Base-by-base conservation (phyloP, 2,797 vertebrate species). In the Sphaeramia orbicularis region DNA sequence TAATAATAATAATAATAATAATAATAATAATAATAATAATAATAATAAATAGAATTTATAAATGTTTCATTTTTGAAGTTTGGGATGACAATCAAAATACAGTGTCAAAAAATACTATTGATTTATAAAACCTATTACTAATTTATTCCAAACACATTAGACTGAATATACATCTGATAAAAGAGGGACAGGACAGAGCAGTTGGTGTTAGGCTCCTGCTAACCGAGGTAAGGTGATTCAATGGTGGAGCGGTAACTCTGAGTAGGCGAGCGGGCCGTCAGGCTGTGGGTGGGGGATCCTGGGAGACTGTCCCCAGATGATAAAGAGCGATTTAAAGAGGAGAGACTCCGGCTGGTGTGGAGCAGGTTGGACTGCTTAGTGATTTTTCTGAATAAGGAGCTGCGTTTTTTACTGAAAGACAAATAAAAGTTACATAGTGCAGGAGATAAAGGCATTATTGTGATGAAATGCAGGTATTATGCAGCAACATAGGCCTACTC, bases 221-320 rank as follows among this genome's bases (percentile, higher is more conserved):
- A 69, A 97, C 96, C 96, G 75, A 95, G 85, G 83, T 96, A 92
- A 52, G 95, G 81, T 16, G 96, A 95, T 66, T 97, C 96, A 0
- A 96, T 92, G 10, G 93, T 91, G 50, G 95, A 93, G 44, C 96
- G 95, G 85, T 95, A 95, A 51, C 79, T 95, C 90, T 96, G 96
- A 0, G 96, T 96, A 51, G 96, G 97, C 0, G 96, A 97, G 56
- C 95, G 96, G 5, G 96, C 95, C 0, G 96, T 92, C 54, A 97
- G 91, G 77, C 94, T 93, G 50, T 97, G 97, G 8, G 96, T 97
- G 41, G 96, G 96, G 1, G 96, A 98, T 32, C 94, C 96, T 0
- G 97, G 97, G 12, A 97, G 94, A 75, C 96, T 97, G 93, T 98
- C 97, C 44, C 96, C 96, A 65, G 96, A 97, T 0, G 96, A 98